Percentiles rank a stretch among this genome's conserved stretches.
phyloP scores from a whole-genome alignment of 2,797 vertebrate species.

The Pterois miles region DNA sequence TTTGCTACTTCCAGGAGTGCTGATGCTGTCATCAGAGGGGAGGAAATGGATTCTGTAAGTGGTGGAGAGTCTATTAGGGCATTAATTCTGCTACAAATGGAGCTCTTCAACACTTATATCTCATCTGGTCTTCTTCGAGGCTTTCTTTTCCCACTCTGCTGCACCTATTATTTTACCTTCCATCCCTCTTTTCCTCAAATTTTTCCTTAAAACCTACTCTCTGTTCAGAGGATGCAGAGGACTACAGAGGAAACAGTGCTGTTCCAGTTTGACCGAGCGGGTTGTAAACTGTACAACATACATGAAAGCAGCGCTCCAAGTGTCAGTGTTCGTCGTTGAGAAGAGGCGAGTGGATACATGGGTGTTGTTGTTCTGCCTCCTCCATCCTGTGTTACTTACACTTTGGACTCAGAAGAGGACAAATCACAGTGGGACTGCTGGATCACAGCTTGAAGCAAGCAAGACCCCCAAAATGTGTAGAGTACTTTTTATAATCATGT shows the following conservation, averaged over 20 bases:
- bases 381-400: slow-evolving; percentile 46
- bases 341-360: slow-evolving; percentile 11
- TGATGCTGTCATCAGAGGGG: slow-evolving; percentile 67
- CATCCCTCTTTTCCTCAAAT: not conserved
- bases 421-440: slow-evolving; percentile 27
- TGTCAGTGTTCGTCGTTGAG: slow-evolving; percentile 20
- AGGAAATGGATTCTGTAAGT: slow-evolving; percentile 75
- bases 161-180: not conserved
- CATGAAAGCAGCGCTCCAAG: slow-evolving; percentile 16
- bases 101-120: slow-evolving; percentile 61
- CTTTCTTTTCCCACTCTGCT: not conserved
- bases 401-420: slow-evolving; percentile 56
- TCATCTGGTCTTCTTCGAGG: slow-evolving; percentile 32
- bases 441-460: slow-evolving; percentile 17
- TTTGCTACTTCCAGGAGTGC: slow-evolving; percentile 70
- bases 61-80: slow-evolving; percentile 69
- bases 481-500: slow-evolving; percentile 44
- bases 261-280: slow-evolving; percentile 14
- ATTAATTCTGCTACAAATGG: slow-evolving; percentile 71
- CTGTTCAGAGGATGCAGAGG: not conserved
- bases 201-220: not conserved
- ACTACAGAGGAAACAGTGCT: not conserved
- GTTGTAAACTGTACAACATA: slow-evolving; percentile 11
- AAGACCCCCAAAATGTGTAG: slow-evolving; percentile 26
- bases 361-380: slow-evolving; percentile 43